These are phyloP conservation scores for Pyralis farinalis DNA, from an alignment of 2,888 invertebrate species.

Conservation along the genomic window DNA sequence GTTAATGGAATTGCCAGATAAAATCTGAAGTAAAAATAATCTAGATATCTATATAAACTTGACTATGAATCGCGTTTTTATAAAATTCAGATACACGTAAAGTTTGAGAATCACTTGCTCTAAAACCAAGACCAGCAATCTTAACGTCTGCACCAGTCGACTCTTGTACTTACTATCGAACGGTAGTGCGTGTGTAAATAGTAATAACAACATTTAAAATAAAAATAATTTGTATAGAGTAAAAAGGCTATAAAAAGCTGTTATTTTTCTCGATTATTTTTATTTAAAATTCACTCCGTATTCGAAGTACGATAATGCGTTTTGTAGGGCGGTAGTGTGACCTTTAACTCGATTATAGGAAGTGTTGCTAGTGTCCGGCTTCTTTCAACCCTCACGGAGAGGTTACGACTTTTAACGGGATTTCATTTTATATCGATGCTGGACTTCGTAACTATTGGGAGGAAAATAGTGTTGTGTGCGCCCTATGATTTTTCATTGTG, in stretches of 20 bases:
- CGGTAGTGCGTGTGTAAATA: constrained; percentile 38
- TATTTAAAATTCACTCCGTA: constrained; percentile 4
- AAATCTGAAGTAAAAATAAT: too few species aligned
- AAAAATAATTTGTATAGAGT: constrained; percentile 14
- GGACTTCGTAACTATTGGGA: constrained; percentile 25
- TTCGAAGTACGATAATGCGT: constrained; percentile 19
- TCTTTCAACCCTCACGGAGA: constrained; percentile 42
- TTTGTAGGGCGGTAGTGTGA: too few species aligned
- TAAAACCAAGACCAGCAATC: constrained; percentile 47
- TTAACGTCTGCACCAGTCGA: constrained; percentile 44
- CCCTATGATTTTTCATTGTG: constrained; percentile 9
- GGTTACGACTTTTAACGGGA: constrained; percentile 42
- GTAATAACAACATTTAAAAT: too few species aligned
- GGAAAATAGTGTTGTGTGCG: constrained; percentile 28
- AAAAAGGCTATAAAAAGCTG: constrained; percentile 1
- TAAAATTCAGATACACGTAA: constrained; percentile 22
- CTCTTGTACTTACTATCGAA: constrained; percentile 34
- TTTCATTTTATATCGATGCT: constrained; percentile 35
- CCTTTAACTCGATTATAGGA: constrained; percentile 45
- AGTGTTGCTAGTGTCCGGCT: constrained; percentile 46
- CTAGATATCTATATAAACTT: too few species aligned
- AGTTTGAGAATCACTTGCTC: constrained; percentile 52
- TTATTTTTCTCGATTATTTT: constrained; percentile 12
- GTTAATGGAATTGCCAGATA: too few species aligned
- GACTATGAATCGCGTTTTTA: too few species aligned